These are phyloP conservation scores for Channa striata DNA, from an alignment of 2,797 vertebrate genomes.

Conservation along the genomic window DNA sequence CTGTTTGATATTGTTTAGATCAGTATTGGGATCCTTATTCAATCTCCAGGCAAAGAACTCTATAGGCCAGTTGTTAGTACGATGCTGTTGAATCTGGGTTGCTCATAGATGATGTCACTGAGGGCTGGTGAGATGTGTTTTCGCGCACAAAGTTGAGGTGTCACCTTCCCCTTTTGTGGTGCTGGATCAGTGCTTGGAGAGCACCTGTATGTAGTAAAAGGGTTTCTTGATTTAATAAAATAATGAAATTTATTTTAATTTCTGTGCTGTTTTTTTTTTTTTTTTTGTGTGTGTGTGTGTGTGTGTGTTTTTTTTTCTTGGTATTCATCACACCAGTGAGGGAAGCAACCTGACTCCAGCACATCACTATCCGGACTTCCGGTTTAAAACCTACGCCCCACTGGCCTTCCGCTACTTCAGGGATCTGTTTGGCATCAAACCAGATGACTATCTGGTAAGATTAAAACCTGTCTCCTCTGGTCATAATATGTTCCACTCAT, in stretches of 20 bases:
- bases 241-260: neutral
- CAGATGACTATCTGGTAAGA: conserved; percentile 98
- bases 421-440: conserved; percentile 98
- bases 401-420: conserved; percentile 98
- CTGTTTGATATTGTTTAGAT: conserved; percentile 55
- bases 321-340: conserved; percentile 84
- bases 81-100: conserved; percentile 45
- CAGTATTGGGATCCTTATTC: conserved; percentile 62
- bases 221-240: too few relatives aligned
- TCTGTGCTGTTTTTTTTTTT: neutral
- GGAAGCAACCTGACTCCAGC: conserved; percentile 98
- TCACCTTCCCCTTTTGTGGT: conserved; percentile 3
- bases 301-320: conserved; percentile 48
- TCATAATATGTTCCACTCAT: neutral
- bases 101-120: conserved; percentile 47
- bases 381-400: conserved; percentile 98
- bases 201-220: neutral
- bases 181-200: neutral
- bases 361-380: conserved; percentile 97
- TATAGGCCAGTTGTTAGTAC: conserved; percentile 49
- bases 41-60: conserved; percentile 62
- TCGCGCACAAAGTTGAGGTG: conserved; percentile 10
- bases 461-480: neutral
- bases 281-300: too few relatives aligned
- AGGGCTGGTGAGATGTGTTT: conserved; percentile 32